These are phyloP conservation scores for Gadopsis marmoratus DNA, from an alignment of 2,797 vertebrate species.

Conservation along the genomic window DNA sequence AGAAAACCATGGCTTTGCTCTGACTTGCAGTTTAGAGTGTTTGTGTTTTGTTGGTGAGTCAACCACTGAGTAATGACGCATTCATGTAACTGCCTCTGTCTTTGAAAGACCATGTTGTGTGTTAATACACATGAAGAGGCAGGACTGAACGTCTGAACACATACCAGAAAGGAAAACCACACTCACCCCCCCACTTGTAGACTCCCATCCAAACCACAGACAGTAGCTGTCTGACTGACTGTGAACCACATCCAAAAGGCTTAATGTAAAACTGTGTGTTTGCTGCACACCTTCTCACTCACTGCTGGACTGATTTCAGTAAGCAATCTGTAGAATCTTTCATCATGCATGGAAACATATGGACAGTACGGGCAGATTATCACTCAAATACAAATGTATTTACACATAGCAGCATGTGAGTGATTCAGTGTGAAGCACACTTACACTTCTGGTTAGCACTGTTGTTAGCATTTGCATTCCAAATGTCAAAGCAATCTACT, in stretches of 20 bases:
- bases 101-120: background rate
- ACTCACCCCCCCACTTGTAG: background rate
- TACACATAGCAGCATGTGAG: background rate
- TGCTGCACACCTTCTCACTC: background rate
- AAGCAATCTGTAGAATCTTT: slow-evolving; percentile 3
- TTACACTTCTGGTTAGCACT: background rate
- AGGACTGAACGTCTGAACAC: background rate
- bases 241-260: slow-evolving; percentile 2
- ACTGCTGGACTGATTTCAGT: slow-evolving; percentile 8
- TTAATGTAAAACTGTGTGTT: background rate
- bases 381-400: background rate
- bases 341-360: slow-evolving; percentile 11
- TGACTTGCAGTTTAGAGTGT: background rate
- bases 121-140: slow-evolving; percentile 13
- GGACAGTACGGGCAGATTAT: background rate
- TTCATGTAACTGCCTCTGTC: slow-evolving; percentile 20
- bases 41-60: slow-evolving; percentile 6
- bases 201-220: background rate
- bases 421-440: slow-evolving; percentile 2
- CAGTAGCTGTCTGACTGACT: background rate
- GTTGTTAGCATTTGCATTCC: background rate
- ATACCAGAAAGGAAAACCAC: background rate
- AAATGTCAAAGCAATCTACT: background rate
- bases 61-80: slow-evolving; percentile 23
- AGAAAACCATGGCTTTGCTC: background rate